A percentile compares a stretch with the other conserved stretches of the same genome.
phyloP scores from a whole-genome alignment of 2,113 vertebrate genomes.

The Dicrurus megarhynchus region DNA sequence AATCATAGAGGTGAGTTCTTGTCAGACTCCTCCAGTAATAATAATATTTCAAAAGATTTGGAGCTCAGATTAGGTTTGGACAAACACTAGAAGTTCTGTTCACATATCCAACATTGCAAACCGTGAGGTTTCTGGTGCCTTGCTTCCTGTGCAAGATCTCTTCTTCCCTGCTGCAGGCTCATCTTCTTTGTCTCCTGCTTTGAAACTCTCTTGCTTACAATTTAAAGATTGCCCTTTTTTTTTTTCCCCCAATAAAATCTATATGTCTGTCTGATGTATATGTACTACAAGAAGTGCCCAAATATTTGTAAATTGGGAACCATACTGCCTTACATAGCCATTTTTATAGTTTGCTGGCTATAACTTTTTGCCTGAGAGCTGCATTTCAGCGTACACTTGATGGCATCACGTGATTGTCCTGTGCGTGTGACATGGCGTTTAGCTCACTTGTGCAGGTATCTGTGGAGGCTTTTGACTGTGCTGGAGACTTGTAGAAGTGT shows the following conservation, averaged over 20 bases:
- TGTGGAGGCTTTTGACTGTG: neutral
- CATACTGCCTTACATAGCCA: neutral
- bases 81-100: neutral
- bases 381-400: neutral
- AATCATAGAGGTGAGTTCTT: constrained; percentile 27
- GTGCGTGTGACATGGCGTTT: accelerated
- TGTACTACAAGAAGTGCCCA: neutral
- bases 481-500: neutral
- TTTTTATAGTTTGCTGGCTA: neutral
- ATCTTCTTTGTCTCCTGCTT: neutral
- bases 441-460: too few species aligned
- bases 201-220: neutral
- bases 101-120: neutral
- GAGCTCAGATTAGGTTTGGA: neutral
- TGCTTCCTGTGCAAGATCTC: neutral
- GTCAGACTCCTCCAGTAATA: neutral
- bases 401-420: neutral
- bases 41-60: constrained; percentile 10
- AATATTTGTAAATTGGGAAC: neutral
- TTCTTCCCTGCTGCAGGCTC: neutral
- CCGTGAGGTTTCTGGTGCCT: neutral
- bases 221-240: neutral
- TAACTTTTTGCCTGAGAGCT: neutral
- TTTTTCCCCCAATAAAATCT: accelerated
- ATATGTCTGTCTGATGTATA: neutral